Conservation (phyloP, 2,888 invertebrate species). For the Tachystola acroxantha region DNA sequence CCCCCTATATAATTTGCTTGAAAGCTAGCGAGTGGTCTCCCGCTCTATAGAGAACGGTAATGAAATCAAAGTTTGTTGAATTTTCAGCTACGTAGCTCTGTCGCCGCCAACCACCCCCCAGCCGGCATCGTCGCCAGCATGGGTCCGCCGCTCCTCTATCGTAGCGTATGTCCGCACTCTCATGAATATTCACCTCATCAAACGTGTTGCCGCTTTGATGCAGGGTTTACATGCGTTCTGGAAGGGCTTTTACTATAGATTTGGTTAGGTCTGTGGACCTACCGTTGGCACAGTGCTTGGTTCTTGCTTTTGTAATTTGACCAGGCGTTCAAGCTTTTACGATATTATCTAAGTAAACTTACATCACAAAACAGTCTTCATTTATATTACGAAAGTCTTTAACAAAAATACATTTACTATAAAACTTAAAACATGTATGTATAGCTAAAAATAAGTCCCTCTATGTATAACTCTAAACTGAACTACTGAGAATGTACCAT, state of each 20-base stretch:
- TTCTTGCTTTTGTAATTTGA: neutral
- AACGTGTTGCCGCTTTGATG: constrained; percentile 18
- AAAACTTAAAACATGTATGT: no score
- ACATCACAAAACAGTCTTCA: no score
- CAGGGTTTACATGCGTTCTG: neutral
- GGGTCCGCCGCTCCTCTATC: constrained; percentile 42
- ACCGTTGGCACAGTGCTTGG: neutral
- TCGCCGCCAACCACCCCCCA: constrained; percentile 39
- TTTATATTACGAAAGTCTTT: no score
- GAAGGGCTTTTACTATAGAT: neutral
- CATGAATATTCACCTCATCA: constrained; percentile 48
- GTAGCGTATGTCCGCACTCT: constrained; percentile 41
- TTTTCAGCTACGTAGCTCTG: constrained; percentile 45
- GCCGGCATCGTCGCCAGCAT: constrained; percentile 36
- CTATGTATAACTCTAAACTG: no score
- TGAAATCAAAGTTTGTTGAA: constrained; percentile 35
- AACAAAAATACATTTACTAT: no score
- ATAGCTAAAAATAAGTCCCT: no score
- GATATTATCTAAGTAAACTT: no score
- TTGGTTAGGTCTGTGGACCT: neutral
- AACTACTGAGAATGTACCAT: no score
- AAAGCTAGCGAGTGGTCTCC: constrained; percentile 29
- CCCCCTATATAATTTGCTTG: no score
- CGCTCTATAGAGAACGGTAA: constrained; percentile 18
- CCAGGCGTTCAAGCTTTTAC: no score